A percentile compares a stretch with the other conserved stretches of the same genome.
phyloP scores from a whole-genome alignment of 2,797 vertebrate genomes.

The Ctenochaetus hawaiiensis region DNA sequence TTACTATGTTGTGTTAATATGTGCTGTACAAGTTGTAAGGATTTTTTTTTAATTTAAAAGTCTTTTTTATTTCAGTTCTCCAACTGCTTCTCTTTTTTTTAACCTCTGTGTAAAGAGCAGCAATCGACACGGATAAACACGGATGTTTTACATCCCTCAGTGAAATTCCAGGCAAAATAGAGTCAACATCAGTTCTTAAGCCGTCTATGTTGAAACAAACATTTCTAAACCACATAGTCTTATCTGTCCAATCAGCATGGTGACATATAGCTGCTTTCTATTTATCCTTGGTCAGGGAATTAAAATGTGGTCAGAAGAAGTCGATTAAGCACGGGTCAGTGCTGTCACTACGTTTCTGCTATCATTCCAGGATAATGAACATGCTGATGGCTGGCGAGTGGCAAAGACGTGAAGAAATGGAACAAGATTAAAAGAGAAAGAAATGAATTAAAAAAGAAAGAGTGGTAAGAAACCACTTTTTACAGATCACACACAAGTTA shows the following conservation, averaged over 20 bases:
- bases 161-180: background rate
- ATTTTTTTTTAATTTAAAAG: no score
- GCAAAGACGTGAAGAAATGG: constrained; percentile 34
- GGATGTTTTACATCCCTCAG: background rate
- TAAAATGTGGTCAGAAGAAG: constrained; percentile 45
- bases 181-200: background rate
- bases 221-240: background rate
- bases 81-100: background rate
- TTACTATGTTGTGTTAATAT: no score
- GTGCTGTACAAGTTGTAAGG: no score
- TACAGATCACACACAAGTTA: constrained; percentile 1
- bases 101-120: background rate
- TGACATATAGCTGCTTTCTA: constrained; percentile 7
- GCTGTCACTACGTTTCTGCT: constrained; percentile 44
- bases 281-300: constrained; percentile 43
- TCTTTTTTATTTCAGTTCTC: background rate
- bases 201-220: background rate
- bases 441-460: constrained; percentile 23
- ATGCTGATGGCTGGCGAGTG: constrained; percentile 59
- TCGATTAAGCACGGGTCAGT: constrained; percentile 54
- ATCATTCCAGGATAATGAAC: constrained; percentile 69
- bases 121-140: background rate
- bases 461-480: background rate
- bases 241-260: constrained; percentile 15
- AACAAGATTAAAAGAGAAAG: constrained; percentile 12